Base-by-base conservation (phyloP, 23 tunicate genomes). In the Styela plicata region DNA sequence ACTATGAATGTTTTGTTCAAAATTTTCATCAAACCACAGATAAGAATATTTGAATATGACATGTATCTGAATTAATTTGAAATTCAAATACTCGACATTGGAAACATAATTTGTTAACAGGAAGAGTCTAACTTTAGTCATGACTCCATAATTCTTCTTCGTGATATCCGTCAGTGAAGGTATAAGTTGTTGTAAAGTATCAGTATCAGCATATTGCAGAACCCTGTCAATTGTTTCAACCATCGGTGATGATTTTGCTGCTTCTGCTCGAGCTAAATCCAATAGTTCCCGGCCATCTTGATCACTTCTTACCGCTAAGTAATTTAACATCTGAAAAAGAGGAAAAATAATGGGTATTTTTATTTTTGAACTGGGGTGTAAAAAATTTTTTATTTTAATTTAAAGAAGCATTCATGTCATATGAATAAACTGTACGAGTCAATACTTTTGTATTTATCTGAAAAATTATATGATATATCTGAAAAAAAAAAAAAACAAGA, bases 51-150 rank as follows among this genome's bases (percentile, higher is more conserved):
- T 44, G 57, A 44, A 44, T 5, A 44, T 5, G 57, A 13, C 57
- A 44, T 44, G 57, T 7, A 44, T n/a, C n/a, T n/a, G n/a, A n/a
- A n/a, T n/a, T n/a, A n/a, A n/a, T n/a, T n/a, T n/a, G n/a, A n/a
- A n/a, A n/a, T n/a, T n/a, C n/a, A n/a, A n/a, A n/a, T n/a, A n/a
- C n/a, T n/a, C n/a, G n/a, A n/a, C n/a, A n/a, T n/a, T n/a, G n/a
- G n/a, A n/a, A n/a, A n/a, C n/a, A n/a, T n/a, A n/a, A n/a, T n/a
- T n/a, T n/a, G n/a, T n/a, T n/a, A n/a, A n/a, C n/a, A n/a, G n/a
- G n/a, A n/a, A n/a, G n/a, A n/a, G n/a, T n/a, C n/a, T n/a, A n/a
- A 91, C 97, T 86, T 92, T 92, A 18, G 97, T 92, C 44, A 64
- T 44, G 23, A 89, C 33, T 21, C 97, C 92, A 53, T 80, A 85